Conservation (phyloP, 1,140 invertebrate genomes). For the Camponotus floridanus region DNA sequence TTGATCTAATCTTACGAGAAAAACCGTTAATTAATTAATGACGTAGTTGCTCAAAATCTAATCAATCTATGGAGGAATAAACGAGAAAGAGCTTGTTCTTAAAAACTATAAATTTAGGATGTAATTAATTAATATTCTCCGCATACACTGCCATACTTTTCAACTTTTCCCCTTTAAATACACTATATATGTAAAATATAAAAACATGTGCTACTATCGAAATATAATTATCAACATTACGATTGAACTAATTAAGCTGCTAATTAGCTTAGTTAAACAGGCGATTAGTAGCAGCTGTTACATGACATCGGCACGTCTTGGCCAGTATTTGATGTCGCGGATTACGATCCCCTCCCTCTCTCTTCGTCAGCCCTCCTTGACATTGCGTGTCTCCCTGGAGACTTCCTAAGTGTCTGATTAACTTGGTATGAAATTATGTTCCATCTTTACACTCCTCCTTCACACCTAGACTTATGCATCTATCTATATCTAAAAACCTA, state of each 20-base stretch:
- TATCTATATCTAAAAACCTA: neutral
- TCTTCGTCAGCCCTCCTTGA: slow-evolving; percentile 28
- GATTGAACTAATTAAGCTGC: slow-evolving; percentile 34
- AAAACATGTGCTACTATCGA: slow-evolving; percentile 8
- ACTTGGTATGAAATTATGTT: slow-evolving; percentile 77
- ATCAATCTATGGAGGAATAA: slow-evolving; percentile 25
- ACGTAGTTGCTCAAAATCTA: slow-evolving; percentile 28
- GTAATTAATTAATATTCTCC: neutral
- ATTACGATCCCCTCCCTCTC: slow-evolving; percentile 31
- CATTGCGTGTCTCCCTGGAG: slow-evolving; percentile 54
- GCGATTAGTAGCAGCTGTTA: slow-evolving; percentile 77
- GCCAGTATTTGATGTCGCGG: slow-evolving; percentile 65
- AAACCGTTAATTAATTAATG: slow-evolving; percentile 38
- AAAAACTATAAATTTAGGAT: slow-evolving; percentile 12
- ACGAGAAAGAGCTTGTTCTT: neutral
- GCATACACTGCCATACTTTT: neutral
- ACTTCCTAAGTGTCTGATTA: slow-evolving; percentile 71
- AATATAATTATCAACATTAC: slow-evolving; percentile 29
- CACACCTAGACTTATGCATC: slow-evolving; percentile 37
- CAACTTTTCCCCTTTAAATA: neutral
- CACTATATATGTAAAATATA: neutral
- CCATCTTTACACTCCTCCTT: slow-evolving; percentile 20
- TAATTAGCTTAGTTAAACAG: slow-evolving; percentile 69
- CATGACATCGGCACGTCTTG: slow-evolving; percentile 75
- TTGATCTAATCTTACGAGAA: slow-evolving; percentile 17